Evolutionary conservation across 2,797 vertebrate genomes (phyloP), one percentile per base, ranked within the genome.

Genomic region (Sebastolobus altivelis): DNA sequence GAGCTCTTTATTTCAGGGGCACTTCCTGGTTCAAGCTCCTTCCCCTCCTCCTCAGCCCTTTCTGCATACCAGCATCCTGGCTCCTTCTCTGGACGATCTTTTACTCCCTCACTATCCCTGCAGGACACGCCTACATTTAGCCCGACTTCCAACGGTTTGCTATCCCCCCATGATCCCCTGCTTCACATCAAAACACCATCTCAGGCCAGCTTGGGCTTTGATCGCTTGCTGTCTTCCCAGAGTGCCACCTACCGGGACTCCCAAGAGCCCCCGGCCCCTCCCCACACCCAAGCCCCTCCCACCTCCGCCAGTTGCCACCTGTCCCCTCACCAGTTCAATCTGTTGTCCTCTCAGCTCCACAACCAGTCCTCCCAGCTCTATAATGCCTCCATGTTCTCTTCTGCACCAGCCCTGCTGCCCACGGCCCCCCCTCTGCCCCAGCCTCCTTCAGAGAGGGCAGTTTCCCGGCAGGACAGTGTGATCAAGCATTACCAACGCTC

Each of bases 21-120:
- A 11, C 93, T 98, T 38, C 97, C 97, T 0, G 96, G 96, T 33
- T 97, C 97, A 68, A 95, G 97, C 49, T 97, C 97, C 65, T 98
- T 97, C 75, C 95, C 97, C 1, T 96, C 97, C 1, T 97, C 97
- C 3, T 97, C 97, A 22, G 95, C 97, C 33, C 96, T 99, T 55
- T 97, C 97, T n/a, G 96, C 97, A 27, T 99, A 99, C 90, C 98
- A 98, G 89, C 97, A 98, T 91, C 97, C 98, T 1, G 96, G 96
- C 8, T 97, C 97, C 6, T 98, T 99, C 88, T 95, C 97, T 38
- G 96, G 97, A 46, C 96, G 97, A 79, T 97, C 97, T 76, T 98
- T 98, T 86, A 96, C 97, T 13, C 94, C 97, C 0, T 97, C 97
- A 0, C 93, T 98, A 40, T 96, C 96, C 65, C 94, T 98, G 9